A percentile compares a stretch with the other conserved stretches of the same genome.
phyloP scores from a whole-genome alignment of 2,113 vertebrate genomes.

The Australoheros scitulus region DNA sequence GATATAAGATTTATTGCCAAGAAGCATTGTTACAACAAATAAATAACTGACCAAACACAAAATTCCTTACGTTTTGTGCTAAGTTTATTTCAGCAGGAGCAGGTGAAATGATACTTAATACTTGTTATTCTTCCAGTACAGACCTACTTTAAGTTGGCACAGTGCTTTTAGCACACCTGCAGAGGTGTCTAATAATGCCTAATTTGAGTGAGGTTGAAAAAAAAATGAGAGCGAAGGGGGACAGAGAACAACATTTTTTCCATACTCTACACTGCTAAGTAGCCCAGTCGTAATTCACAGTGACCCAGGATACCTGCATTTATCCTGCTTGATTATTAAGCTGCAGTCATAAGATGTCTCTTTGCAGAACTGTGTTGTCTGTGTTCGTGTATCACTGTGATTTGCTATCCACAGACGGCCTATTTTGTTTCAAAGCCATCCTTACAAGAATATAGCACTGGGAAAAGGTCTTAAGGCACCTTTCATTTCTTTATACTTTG shows the following conservation, averaged over 20 bases:
- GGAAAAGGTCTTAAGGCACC: neutral
- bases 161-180: conserved; percentile 29
- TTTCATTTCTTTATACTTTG: neutral
- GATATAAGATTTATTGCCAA: too few relatives aligned
- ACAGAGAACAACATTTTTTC: conserved; percentile 32
- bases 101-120: neutral
- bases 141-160: neutral
- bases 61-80: too few relatives aligned
- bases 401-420: neutral
- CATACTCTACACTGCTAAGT: conserved; percentile 10
- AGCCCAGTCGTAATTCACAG: conserved; percentile 23
- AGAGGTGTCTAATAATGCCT: conserved; percentile 31
- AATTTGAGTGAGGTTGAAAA: neutral
- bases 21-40: too few relatives aligned
- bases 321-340: conserved; percentile 54
- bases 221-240: conserved; percentile 1
- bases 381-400: neutral
- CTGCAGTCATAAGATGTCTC: conserved; percentile 37
- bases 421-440: neutral
- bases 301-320: conserved; percentile 41
- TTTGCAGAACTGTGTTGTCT: conserved; percentile 26
- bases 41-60: too few relatives aligned
- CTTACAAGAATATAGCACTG: neutral
- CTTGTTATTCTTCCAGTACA: conserved; percentile 13
- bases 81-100: neutral